Evolutionary conservation across 2,888 invertebrate species (phyloP), one percentile per base, ranked within the genome.

Genomic region (Priocnemis perturbator): DNA sequence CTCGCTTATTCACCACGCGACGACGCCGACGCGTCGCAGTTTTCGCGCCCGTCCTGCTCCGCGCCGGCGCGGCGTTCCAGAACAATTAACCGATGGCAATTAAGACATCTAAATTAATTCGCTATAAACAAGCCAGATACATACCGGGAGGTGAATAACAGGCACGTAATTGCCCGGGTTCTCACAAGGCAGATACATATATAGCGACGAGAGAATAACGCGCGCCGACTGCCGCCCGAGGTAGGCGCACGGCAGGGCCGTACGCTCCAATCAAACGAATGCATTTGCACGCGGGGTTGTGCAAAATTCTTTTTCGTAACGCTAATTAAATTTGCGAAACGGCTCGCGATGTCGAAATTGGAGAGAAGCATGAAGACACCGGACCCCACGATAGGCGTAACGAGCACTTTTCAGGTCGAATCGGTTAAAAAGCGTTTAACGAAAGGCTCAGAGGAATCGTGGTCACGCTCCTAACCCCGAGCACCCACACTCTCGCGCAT

Each of bases 41-140:
- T 20, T 44, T 60, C 74, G 60, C 67, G 73, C 72, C 62, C 70
- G 60, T 65, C 64, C n/a, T n/a, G n/a, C n/a, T n/a, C n/a, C n/a
- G n/a, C n/a, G n/a, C n/a, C n/a, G n/a, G n/a, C n/a, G n/a, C n/a
- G 68, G 66, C 76, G 74, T 77, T 81, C 78, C 75, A 77, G 73
- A 80, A 87, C 85, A 88, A 88, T 88, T 87, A 88, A 87, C 86
- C 83, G 85, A 84, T 81, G 79, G 86, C 87, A 88, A 88, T 88
- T 88, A 88, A 88, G 88, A 86, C 86, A 85, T 88, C 87, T 83
- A 87, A 87, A 87, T 88, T 87, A 87, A 88, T 88, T 87, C 84
- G 82, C 81, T 82, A 81, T 82, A 77, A 84, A 83, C 75, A 78
- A 82, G 81, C 67, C 57, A 72, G 77, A 37, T n/a, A 71, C 71